Evolutionary conservation across 2,797 vertebrate species (phyloP).

Genomic region (Lateolabrax maculatus): DNA sequence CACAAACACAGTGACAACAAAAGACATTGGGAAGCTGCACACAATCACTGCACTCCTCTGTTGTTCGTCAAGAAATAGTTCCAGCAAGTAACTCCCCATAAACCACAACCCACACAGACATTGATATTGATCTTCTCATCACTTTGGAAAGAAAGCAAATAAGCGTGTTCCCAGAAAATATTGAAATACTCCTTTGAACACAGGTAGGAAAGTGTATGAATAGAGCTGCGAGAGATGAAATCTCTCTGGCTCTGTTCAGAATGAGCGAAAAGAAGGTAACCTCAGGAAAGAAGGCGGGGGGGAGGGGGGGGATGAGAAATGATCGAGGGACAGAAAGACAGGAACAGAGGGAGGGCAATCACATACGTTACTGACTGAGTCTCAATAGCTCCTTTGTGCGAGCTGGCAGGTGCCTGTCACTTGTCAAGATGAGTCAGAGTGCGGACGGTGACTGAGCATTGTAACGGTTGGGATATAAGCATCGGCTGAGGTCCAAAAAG

Average conservation of each 20-base stretch:
- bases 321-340: constrained; percentile 47
- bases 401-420: constrained; percentile 76
- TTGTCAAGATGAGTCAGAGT: constrained; percentile 70
- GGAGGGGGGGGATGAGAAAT: constrained; percentile 33
- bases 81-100: not conserved
- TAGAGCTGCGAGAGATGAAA: constrained; percentile 27
- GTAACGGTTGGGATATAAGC: constrained; percentile 37
- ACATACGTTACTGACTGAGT: constrained; percentile 52
- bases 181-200: constrained; percentile 19
- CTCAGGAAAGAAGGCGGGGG: constrained; percentile 24
- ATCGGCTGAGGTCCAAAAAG: constrained; percentile 38
- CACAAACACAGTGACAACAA: not conserved
- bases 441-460: constrained; percentile 48
- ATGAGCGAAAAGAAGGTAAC: constrained; percentile 3
- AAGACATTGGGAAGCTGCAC: not conserved
- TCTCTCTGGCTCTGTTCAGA: constrained; percentile 25
- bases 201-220: not conserved
- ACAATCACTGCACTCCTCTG: constrained; percentile 9
- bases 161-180: not conserved
- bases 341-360: constrained; percentile 55
- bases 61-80: constrained; percentile 1
- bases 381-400: constrained; percentile 68
- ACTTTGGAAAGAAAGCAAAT: constrained; percentile 21
- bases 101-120: not conserved
- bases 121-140: not conserved